Base-by-base conservation (phyloP, 2,888 invertebrate genomes). In the Pachliopta kotzebuea region DNA sequence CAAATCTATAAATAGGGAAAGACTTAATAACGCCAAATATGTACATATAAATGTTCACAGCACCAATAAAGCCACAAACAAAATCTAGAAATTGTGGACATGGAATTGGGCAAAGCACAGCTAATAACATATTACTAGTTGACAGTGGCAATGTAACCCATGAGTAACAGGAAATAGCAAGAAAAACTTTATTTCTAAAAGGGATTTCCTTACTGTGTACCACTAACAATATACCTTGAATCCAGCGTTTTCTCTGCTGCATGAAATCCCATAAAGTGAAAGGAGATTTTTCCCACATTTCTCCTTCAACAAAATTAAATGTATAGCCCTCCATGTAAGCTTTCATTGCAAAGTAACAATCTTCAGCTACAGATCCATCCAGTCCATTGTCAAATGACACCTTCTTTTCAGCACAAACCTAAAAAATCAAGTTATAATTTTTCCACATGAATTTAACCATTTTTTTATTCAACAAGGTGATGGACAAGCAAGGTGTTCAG, bases 201-300 rank as follows among this genome's bases (percentile, higher is more conserved):
- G 97, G 97, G 81, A 98, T 96, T 72, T 94, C 93, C 80, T 95
- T 95, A 63, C 97, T 96, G 86, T 97, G 97, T 56, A 97, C 97
- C 24, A 97, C 97, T 68, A 98, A 91, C 24, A 97, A 93, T 74
- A 98, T 97, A 79, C 97, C 98, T 92, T 97, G 97, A 62, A 99
- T 94, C 99, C 99, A 99, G 62, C 99, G 94, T 83, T 99, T 99
- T 66, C 99, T 93, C 81, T 99, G 99, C 84, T 98, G 98, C 72
- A 99, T 94, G 78, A 99, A 98, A 84, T 99, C 99, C 94, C 96
- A 95, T 42, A 99, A 88, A 2, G 97, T 97, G 84, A 99, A 99
- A 4, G 99, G 98, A 8, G 98, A 98, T 82, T 99, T 98, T 83
- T 99, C 99, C 96, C 98, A 98, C 98, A 99, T 98, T 90, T 99